phyloP scores from a whole-genome alignment of 1,140 invertebrate genomes.

The Pseudomyrmex sp. region DNA sequence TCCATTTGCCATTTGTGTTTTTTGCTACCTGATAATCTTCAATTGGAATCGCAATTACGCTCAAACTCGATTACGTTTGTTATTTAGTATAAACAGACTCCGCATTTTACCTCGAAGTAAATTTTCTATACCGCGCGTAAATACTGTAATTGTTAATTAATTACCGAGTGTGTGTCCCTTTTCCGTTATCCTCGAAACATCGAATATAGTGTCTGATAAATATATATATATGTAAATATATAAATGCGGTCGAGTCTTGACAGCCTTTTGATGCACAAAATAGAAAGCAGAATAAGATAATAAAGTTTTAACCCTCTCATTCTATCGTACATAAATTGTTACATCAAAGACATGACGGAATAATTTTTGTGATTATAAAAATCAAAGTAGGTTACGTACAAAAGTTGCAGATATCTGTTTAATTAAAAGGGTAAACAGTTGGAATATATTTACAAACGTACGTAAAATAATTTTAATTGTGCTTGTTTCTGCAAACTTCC shows the following conservation, averaged over 20 bases:
- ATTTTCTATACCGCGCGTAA: neutral
- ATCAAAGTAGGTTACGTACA: no score
- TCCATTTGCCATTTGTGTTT: conserved; percentile 1
- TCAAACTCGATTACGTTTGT: conserved; percentile 15
- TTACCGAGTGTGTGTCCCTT: conserved; percentile 35
- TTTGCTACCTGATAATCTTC: conserved; percentile 1
- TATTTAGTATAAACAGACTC: conserved; percentile 74
- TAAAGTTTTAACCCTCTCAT: conserved; percentile 54
- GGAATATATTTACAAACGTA: no score
- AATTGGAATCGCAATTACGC: conserved; percentile 15
- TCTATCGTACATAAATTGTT: neutral
- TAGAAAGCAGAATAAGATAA: conserved; percentile 63
- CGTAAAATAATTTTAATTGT: neutral
- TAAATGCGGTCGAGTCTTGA: conserved; percentile 43
- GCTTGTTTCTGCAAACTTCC: no score
- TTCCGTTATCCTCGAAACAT: conserved; percentile 32
- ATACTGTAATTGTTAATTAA: neutral
- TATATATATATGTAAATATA: conserved; percentile 50
- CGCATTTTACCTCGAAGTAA: conserved; percentile 52
- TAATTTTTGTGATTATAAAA: no score
- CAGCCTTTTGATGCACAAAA: conserved; percentile 60
- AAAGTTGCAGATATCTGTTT: no score
- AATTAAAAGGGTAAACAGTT: no score
- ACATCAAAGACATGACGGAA: no score
- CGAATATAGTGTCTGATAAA: conserved; percentile 54